Base-by-base conservation (phyloP, 2,113 vertebrate genomes). In the Heteronetta atricapilla region DNA sequence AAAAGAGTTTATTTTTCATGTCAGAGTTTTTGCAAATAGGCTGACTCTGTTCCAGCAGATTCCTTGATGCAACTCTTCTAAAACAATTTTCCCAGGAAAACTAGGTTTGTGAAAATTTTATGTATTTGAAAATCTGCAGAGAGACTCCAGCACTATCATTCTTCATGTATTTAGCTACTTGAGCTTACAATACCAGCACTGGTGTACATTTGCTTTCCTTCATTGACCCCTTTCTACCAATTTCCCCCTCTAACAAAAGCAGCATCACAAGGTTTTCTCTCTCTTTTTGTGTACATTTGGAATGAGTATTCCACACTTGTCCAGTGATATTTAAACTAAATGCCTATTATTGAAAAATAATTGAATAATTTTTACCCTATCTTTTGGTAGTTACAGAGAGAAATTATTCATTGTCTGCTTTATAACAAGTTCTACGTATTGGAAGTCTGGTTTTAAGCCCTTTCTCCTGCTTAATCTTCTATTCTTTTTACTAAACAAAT, bases 1-100 rank as follows among this genome's bases (percentile, higher is more conserved):
- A 93, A 92, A 90, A 69, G 1, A 8, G 8, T 96, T 89, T 94
- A 26, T 93, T 96, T 95, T 92, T 94, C 36, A 82, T n/a, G 8
- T 82, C 75, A 74, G 73, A 81, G 67, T 58, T 90, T 90, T 90
- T 93, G 86, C 81, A 80, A 92, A 79, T 40, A 74, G 20, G 20
- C 75, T 36, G 16, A 73, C 56, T 89, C 36, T 59, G 29, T 87
- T 96, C 58, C 55, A 74, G 50, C 40, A 89, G 50, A 79, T 73
- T 92, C 36, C 64, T 83, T 8, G 2, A 34, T 62, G 62, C 76
- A 93, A 93, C 48, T 29, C 31, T 68, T 74, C 74, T 87, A 38
- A 82, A 90, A 73, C 9, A 62, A 26, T 76, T 91, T 86, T 83
- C 17, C 18, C 0, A 3, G 48, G 55, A 94, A 93, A 92, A 73